Evolutionary conservation across 2,113 vertebrate genomes (phyloP), one percentile per base, ranked within the genome.

Genomic region (Engraulis encrasicolus): DNA sequence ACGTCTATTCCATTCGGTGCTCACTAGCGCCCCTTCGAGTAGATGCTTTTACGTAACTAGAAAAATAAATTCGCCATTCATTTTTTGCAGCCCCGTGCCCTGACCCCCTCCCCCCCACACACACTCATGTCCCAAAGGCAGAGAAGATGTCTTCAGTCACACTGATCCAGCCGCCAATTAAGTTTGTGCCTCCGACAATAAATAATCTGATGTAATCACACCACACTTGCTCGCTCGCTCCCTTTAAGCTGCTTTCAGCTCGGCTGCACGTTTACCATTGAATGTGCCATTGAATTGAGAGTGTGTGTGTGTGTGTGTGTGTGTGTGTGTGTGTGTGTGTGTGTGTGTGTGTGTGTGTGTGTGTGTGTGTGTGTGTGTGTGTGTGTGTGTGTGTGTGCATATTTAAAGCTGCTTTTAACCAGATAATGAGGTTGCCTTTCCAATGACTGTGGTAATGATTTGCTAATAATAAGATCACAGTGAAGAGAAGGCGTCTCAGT

Each of bases 391-490:
- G 58, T 66, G 58, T 66, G 58, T 66, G 23, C 14, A 23, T 66
- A 23, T 27, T n/a, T 31, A 27, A 66, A 66, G 58, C 66, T 74
- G 66, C 23, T 74, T 74, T 74, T 27, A 74, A 27, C 27, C 31
- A 27, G 66, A 74, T 74, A 74, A 74, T 74, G 31, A 17, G 1
- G 27, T 34, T 11, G 66, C 66, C 66, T 74, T 27, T 36, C 31
- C 66, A 82, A 40, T 40, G 49, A 61, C 12, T 31, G 71, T 36
- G 27, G 61, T 88, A 83, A 87, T 81, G 58, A 78, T 78, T 81
- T 86, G 79, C 45, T 78, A 58, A 58, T 50, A 81, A 78, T 83
- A 80, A 83, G 79, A 81, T 40, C 40, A 71, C n/a, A 45, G 40
- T 5, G 40, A 45, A 45, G 40, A 45, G 40, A 45, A 45, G 4